phyloP scores from a whole-genome alignment of 2,888 invertebrate species.

The Poecilus cupreus region DNA sequence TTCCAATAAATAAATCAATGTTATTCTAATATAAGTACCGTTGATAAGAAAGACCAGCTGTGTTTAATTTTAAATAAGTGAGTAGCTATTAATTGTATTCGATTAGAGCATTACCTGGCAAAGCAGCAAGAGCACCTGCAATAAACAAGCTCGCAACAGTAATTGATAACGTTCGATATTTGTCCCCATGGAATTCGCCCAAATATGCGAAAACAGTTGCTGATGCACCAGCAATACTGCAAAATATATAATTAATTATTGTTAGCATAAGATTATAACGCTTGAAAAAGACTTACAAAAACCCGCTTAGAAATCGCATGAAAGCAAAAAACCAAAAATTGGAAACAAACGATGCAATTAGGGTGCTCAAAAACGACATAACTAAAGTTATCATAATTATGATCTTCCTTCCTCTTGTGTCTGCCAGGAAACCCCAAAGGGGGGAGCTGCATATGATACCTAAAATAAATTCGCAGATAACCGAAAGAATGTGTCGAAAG shows the following conservation, averaged over 20 bases:
- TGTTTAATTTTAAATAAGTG: no score
- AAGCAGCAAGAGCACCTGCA: constrained; percentile 65
- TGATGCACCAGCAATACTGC: constrained; percentile 71
- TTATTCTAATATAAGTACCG: no score
- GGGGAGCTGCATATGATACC: constrained; percentile 61
- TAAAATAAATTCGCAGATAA: constrained; percentile 28
- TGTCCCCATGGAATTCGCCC: constrained; percentile 71
- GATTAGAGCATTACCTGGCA: constrained; percentile 58
- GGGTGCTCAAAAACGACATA: constrained; percentile 60
- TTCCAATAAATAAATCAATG: no score
- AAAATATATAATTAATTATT: constrained; percentile 31
- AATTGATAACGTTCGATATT: constrained; percentile 69
- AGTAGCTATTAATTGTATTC: no score
- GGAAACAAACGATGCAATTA: constrained; percentile 57
- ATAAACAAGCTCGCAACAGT: constrained; percentile 71
- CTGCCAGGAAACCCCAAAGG: constrained; percentile 64
- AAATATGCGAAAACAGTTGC: constrained; percentile 72
- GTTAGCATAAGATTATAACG: no score
- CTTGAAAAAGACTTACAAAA: constrained; percentile 64
- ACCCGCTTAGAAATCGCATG: constrained; percentile 62
- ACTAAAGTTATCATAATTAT: constrained; percentile 61
- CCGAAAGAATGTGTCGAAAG: no score
- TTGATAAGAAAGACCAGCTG: no score
- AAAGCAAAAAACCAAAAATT: constrained; percentile 63
- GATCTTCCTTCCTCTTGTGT: constrained; percentile 63